Percentiles rank a stretch among this genome's conserved stretches.
Evolutionary conservation across 2,797 vertebrate species (phyloP).

Genomic region (Muscicapa comitata): DNA sequence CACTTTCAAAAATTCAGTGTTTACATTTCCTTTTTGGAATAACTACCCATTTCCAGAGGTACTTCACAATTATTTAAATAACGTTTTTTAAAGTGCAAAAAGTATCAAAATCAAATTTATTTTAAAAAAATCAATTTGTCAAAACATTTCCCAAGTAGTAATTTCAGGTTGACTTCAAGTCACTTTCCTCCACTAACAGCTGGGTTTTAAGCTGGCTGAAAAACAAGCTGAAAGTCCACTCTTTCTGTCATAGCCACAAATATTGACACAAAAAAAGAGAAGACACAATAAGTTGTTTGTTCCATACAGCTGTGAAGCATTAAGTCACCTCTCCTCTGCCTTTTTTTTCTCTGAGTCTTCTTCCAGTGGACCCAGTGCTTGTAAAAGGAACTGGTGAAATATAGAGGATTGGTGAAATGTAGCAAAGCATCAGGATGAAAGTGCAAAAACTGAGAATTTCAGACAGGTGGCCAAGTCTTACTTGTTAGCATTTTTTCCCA

Average conservation of each 20-base stretch:
- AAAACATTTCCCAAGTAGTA: neutral
- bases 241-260: neutral
- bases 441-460: neutral
- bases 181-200: neutral
- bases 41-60: neutral
- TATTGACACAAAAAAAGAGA: neutral
- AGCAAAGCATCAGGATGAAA: neutral
- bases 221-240: neutral
- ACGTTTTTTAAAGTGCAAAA: neutral
- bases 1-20: neutral
- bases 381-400: neutral
- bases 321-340: neutral
- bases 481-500: neutral
- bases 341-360: neutral
- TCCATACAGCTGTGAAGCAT: neutral
- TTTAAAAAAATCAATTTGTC: neutral
- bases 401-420: neutral
- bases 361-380: neutral
- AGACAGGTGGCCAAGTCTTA: neutral
- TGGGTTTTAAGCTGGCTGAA: neutral
- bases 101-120: neutral
- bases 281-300: neutral
- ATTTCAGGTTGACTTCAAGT: neutral
- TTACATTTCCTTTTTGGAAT: constrained; percentile 3
- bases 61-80: neutral